phyloP scores from a whole-genome alignment of 2,797 vertebrate species.

The Hapalemur alaotrensis region DNA sequence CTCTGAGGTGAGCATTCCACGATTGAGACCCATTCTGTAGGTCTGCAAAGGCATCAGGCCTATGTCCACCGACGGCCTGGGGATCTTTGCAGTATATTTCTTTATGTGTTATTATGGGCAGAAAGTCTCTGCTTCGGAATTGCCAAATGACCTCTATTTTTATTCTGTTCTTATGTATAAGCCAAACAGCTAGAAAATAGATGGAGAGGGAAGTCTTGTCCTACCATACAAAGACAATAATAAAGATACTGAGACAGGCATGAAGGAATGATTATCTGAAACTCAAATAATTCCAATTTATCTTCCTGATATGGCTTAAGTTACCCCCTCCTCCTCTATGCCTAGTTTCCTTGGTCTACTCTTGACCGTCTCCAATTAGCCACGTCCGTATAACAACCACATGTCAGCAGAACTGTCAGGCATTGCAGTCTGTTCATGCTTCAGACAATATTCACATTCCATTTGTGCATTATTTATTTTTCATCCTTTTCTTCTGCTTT shows the following conservation, averaged over 20 bases:
- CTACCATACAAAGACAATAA: not conserved
- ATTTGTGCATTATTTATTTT: not conserved
- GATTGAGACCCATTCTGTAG: not conserved
- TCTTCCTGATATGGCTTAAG: not conserved
- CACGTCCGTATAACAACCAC: not conserved
- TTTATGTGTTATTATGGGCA: not conserved
- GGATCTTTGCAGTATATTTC: not conserved
- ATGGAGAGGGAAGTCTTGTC: not conserved
- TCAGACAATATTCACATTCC: not conserved
- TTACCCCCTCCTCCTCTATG: not conserved
- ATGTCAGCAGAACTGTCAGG: not conserved
- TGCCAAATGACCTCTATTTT: not conserved
- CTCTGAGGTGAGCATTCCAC: accelerated
- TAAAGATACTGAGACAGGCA: not conserved
- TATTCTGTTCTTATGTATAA: not conserved
- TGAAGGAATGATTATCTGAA: not conserved
- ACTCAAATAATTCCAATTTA: not conserved
- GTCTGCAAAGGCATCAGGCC: not conserved
- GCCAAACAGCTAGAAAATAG: not conserved
- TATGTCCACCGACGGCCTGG: not conserved
- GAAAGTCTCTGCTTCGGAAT: not conserved
- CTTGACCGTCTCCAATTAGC: not conserved
- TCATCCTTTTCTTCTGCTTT: not conserved
- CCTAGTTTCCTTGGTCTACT: not conserved
- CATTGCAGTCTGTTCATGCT: not conserved